Conservation (phyloP, 1,140 invertebrate species). For the Trichonephila inaurata region DNA sequence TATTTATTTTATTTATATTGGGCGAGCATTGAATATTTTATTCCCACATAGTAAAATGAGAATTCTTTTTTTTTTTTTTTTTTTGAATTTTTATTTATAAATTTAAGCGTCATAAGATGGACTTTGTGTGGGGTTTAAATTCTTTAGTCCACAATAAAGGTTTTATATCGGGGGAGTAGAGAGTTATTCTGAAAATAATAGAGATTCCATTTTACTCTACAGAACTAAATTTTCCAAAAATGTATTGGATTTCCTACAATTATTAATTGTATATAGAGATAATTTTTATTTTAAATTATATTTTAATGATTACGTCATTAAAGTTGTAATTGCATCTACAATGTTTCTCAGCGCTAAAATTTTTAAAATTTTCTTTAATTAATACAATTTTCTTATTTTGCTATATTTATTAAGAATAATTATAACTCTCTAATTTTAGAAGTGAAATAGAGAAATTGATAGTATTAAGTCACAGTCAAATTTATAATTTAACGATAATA, state of each 20-base stretch:
- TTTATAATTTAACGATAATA: too few relatives aligned
- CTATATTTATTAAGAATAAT: too few relatives aligned
- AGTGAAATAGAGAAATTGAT: too few relatives aligned
- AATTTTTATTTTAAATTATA: too few relatives aligned
- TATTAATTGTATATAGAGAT: neutral
- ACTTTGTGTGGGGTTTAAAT: neutral
- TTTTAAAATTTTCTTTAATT: too few relatives aligned
- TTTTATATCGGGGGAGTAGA: neutral
- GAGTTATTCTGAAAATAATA: neutral
- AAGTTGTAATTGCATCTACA: too few relatives aligned
- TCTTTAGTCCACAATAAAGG: neutral
- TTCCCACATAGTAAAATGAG: neutral
- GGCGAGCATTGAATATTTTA: slow-evolving; percentile 33
- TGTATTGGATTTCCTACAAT: neutral
- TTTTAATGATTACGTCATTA: too few relatives aligned
- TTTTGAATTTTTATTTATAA: neutral
- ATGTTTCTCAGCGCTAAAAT: too few relatives aligned
- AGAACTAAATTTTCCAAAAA: neutral
- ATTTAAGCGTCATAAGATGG: neutral
- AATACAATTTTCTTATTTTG: too few relatives aligned
- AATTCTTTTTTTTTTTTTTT: neutral
- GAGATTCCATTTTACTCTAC: neutral
- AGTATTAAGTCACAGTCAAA: too few relatives aligned
- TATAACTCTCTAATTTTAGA: too few relatives aligned
- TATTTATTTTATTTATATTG: slow-evolving; percentile 15